These are phyloP conservation scores for Torymus auratus DNA, from an alignment of 2,888 invertebrate genomes.

Conservation along the genomic window DNA sequence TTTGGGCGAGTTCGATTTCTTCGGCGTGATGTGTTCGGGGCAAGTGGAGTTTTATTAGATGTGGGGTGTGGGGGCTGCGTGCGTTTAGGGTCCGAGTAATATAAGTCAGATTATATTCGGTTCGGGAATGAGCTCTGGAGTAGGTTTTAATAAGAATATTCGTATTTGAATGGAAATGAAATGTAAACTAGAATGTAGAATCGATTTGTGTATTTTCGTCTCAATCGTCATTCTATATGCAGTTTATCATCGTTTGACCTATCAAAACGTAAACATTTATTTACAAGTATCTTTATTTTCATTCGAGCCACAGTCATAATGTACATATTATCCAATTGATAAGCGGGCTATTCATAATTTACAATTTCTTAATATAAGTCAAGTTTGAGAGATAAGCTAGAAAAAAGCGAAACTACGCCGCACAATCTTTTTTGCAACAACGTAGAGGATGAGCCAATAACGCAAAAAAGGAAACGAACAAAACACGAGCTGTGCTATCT, in stretches of 20 bases:
- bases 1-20: slow-evolving; percentile 44
- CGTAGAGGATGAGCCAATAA: background rate
- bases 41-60: too few relatives aligned
- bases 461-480: background rate
- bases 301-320: background rate
- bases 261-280: background rate
- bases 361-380: background rate
- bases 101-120: too few relatives aligned
- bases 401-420: background rate
- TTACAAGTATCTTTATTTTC: slow-evolving; percentile 6
- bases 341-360: slow-evolving; percentile 7
- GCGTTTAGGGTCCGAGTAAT: too few relatives aligned
- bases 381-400: slow-evolving; percentile 6
- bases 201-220: too few relatives aligned
- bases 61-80: too few relatives aligned
- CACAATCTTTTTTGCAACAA: background rate
- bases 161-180: too few relatives aligned
- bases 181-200: too few relatives aligned
- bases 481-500: background rate
- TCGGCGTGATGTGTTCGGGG: background rate
- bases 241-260: background rate
- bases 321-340: background rate
- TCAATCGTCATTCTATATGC: too few relatives aligned
- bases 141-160: too few relatives aligned
- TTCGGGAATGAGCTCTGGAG: too few relatives aligned